phyloP scores from a whole-genome alignment of 2,888 invertebrate species.

The Pomacea canaliculata region DNA sequence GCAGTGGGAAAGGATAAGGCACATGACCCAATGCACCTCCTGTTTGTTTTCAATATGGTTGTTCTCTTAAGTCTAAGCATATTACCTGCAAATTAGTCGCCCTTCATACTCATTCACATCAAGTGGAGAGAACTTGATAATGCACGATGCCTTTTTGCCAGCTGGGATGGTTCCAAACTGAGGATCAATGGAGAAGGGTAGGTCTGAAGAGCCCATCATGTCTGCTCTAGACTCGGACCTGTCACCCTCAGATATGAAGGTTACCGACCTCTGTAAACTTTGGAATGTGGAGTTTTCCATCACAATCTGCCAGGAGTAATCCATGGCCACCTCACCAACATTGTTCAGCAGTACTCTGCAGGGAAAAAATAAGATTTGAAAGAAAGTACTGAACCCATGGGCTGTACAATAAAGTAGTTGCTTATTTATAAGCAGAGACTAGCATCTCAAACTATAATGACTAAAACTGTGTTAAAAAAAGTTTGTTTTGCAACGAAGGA shows the following conservation, averaged over 20 bases:
- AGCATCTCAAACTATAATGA: not conserved
- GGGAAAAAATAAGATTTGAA: not conserved
- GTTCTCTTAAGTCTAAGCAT: too few species aligned
- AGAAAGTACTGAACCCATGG: too few species aligned
- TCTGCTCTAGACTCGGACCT: slow-evolving; percentile 58
- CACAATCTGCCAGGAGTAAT: slow-evolving; percentile 67
- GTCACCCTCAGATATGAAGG: slow-evolving; percentile 60
- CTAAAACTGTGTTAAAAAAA: too few species aligned
- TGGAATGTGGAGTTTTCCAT: slow-evolving; percentile 63
- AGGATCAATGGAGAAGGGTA: slow-evolving; percentile 69
- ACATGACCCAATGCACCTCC: too few species aligned
- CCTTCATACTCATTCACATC: slow-evolving; percentile 68
- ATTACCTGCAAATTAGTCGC: slow-evolving; percentile 66
- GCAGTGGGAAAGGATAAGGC: too few species aligned
- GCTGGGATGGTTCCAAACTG: slow-evolving; percentile 62
- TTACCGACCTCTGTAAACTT: slow-evolving; percentile 59
- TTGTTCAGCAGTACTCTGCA: slow-evolving; percentile 63
- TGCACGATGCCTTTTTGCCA: slow-evolving; percentile 59
- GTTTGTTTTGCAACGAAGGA: too few species aligned
- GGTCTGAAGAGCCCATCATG: slow-evolving; percentile 53
- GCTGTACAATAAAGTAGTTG: too few species aligned
- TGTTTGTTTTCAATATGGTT: too few species aligned
- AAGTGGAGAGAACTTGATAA: slow-evolving; percentile 67
- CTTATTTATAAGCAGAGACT: not conserved
- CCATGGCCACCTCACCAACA: slow-evolving; percentile 63